Evolutionary conservation across 2,888 invertebrate genomes (phyloP), one percentile per base, ranked within the genome.

Genomic region (Agonopterix heracliana): DNA sequence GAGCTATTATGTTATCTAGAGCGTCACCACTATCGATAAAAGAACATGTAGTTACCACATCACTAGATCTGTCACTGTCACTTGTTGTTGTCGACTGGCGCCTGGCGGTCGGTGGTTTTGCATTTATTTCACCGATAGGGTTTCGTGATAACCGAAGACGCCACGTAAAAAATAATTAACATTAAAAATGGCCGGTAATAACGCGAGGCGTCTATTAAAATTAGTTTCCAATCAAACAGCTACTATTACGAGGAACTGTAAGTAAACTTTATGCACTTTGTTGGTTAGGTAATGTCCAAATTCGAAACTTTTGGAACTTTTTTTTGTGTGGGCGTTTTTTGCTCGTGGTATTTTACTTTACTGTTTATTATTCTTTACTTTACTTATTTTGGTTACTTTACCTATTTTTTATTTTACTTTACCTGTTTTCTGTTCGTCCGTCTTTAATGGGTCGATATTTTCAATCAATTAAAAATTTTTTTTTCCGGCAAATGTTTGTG

Each of bases 201-300:
- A 71, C 55, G 66, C 75, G 34, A 81, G 68, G 51, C 76, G 74
- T 52, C 63, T 87, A 57, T 61, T 86, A 2, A 81, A 81, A 66
- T 76, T 71, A 63, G 66, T 82, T 46, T 71, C 79, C 50, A 79
- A 83, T 53, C 61, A 75, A 45, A 66, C 67, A 38, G 54, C 63
- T 34, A 51, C 61, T 50, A 64, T 64, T 36, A 53, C 68, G 44
- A 78, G 82, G 67, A 78, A 76, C 60, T 84, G 84, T 84, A 67
- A 84, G 84, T 83, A 61, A 26, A n/a, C 38, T 38, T 38, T n/a
- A 9, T 8, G n/a, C 43, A 11, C 13, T 11, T 26, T 26, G 26
- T 26, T 26, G 26, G 26, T 26, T 26, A 26, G 26, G 26, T 26
- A 26, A 26, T 26, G 26, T 26, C 26, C 26, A 26, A 26, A 26